Evolutionary conservation across 1,140 invertebrate species (phyloP).

Genomic region (Drosophila kohkoa): DNA sequence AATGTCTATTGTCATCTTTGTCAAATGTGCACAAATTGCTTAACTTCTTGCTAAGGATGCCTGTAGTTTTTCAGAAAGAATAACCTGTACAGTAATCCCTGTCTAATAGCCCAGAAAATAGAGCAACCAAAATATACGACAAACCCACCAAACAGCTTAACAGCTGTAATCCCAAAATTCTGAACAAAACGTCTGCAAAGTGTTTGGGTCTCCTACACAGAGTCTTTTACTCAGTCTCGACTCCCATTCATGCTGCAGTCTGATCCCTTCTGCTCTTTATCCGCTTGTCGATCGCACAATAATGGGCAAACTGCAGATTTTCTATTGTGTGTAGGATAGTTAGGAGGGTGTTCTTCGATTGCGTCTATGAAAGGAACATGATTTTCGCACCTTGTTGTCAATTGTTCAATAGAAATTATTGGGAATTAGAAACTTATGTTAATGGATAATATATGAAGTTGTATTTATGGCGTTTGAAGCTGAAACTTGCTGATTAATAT

Average conservation of each 20-base stretch:
- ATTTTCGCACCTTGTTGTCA: conserved; percentile 76
- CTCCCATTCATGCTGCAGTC: conserved; percentile 63
- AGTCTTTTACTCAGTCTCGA: too few relatives aligned
- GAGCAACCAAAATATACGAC: conserved; percentile 45
- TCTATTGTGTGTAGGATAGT: conserved; percentile 3
- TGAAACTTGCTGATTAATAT: not conserved
- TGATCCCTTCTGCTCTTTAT: conserved; percentile 58
- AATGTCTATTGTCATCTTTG: conserved; percentile 50
- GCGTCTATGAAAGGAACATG: conserved; percentile 54
- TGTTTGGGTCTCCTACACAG: conserved; percentile 50
- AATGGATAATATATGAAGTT: conserved; percentile 23
- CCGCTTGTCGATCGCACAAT: conserved; percentile 77
- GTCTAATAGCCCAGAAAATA: conserved; percentile 59
- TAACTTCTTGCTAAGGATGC: conserved; percentile 62
- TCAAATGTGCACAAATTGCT: conserved; percentile 63
- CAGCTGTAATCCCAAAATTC: conserved; percentile 73
- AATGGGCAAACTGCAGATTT: conserved; percentile 67
- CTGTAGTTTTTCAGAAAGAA: conserved; percentile 27
- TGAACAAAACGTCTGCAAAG: conserved; percentile 69
- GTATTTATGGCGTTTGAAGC: conserved; percentile 14
- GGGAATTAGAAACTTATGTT: conserved; percentile 36
- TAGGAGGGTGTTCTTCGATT: conserved; percentile 23
- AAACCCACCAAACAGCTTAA: conserved; percentile 74
- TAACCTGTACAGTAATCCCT: conserved; percentile 64
- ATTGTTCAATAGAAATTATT: conserved; percentile 46